A percentile compares a stretch with the other conserved stretches of the same genome.
Conservation (phyloP, 2,797 vertebrate genomes). For the Notolabrus celidotus region DNA sequence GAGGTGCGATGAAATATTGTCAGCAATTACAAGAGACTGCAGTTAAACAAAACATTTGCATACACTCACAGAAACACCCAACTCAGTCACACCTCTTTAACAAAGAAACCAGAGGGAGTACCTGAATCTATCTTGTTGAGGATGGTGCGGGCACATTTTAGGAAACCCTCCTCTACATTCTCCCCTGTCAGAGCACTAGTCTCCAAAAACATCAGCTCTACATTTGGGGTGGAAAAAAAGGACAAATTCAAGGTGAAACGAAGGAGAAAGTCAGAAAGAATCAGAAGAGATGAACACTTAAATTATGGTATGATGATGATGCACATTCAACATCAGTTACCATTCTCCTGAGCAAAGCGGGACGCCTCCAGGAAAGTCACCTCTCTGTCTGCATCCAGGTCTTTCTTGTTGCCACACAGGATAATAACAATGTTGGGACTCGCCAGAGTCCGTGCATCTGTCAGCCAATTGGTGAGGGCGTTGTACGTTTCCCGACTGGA, state of each 20-base stretch:
- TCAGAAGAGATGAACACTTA: neutral
- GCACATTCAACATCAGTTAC: constrained; percentile 67
- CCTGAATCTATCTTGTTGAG: constrained; percentile 96
- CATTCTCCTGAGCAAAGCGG: constrained; percentile 96
- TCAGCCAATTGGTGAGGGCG: constrained; percentile 94
- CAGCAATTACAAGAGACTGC: neutral
- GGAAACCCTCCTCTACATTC: constrained; percentile 94
- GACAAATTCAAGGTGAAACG: constrained; percentile 3
- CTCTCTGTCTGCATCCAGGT: constrained; percentile 93
- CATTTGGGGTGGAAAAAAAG: neutral
- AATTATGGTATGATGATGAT: neutral
- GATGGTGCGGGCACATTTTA: constrained; percentile 95
- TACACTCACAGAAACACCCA: neutral
- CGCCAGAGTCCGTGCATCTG: constrained; percentile 92
- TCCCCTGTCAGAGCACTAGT: constrained; percentile 95
- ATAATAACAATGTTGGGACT: constrained; percentile 96
- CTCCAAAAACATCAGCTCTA: constrained; percentile 95
- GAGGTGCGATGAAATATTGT: neutral
- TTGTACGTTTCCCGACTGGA: constrained; percentile 94
- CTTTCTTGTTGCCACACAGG: constrained; percentile 96
- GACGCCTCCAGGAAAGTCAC: constrained; percentile 96
- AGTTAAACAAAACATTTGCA: neutral
- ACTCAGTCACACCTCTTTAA: constrained; percentile 11
- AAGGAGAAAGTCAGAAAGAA: neutral
- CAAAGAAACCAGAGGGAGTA: constrained; percentile 58